phyloP scores from a whole-genome alignment of 2,113 vertebrate genomes.

The Motacilla alba region DNA sequence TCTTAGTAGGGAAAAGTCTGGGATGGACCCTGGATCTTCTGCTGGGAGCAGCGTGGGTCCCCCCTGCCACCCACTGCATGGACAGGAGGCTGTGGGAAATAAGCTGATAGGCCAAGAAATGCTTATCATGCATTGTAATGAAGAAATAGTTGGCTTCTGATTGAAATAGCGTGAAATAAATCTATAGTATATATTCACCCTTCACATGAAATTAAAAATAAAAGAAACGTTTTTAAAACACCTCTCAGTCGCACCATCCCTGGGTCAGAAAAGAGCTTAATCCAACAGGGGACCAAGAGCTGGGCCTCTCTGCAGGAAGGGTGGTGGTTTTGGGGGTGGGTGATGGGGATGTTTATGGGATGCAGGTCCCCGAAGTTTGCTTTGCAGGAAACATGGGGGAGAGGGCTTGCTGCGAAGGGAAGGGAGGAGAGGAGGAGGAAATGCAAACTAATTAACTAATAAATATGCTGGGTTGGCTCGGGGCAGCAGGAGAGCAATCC shows the following conservation, averaged over 20 bases:
- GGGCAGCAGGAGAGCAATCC: conserved; percentile 44
- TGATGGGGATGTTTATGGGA: not conserved
- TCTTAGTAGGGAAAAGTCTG: rapidly evolving
- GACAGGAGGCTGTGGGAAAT: not conserved
- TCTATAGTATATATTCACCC: not conserved
- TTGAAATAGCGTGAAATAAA: not conserved
- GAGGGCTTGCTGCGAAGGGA: not conserved
- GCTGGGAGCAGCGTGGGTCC: not conserved
- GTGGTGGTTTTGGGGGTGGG: not conserved
- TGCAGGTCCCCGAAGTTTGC: not conserved
- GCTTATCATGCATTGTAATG: not conserved
- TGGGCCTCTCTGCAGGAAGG: not conserved
- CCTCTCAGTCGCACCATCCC: not conserved
- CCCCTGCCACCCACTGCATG: rapidly evolving
- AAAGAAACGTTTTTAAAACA: not conserved
- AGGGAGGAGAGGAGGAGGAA: conserved; percentile 31
- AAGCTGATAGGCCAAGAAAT: not conserved
- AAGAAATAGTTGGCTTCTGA: not conserved
- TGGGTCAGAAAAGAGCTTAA: not conserved
- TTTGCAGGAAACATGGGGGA: not conserved
- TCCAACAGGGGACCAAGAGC: not conserved
- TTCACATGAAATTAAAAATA: not conserved
- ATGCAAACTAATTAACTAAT: conserved; percentile 45
- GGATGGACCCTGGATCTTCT: not conserved
- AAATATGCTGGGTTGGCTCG: conserved; percentile 9